Base-by-base conservation (phyloP, 2,113 vertebrate species). In the Myiopsitta monachus region DNA sequence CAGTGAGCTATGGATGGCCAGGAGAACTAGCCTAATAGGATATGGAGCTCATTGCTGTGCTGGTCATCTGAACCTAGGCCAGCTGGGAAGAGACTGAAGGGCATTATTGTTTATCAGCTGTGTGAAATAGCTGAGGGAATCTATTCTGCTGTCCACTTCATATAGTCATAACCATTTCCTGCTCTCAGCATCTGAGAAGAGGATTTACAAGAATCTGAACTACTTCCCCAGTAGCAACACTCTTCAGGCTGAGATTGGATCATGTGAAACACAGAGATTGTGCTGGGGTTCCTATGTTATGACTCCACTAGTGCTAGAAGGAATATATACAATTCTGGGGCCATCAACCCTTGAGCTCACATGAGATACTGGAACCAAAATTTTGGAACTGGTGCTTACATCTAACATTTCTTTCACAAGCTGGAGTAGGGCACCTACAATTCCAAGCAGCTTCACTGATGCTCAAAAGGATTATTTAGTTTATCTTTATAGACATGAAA, bases 11-110 rank as follows among this genome's bases (percentile, higher is more conserved):
- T 12, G 80, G 75, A 79, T 88, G 76, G 90, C 63, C 80, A 1
- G 23, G 23, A 77, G 83, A 91, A 7, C 43, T 59, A 73, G 22
- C 22, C 83, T 91, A 83, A 91, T 88, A 54, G 73, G 80, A 72
- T 87, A 23, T 4, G 73, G 93, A 87, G 69, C 94, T 92, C 92
- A 87, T 96, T 96, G 89, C 77, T 52, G 30, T 21, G 66, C 74
- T 84, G 66, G 89, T 88, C 92, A 75, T 72, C 88, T 87, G 69
- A 92, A 91, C 87, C 83, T 87, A 41, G 69, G 57, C 73, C 91
- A 94, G 80, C 83, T 96, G 89, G 47, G 69, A 70, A 87, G 87
- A 94, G 14, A 24, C 57, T 76, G 87, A 92, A 89, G 74, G 70
- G 28, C 52, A 92, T 82, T 76, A n/a, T 14, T 78, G 39, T 84